phyloP scores from a whole-genome alignment of 2,797 vertebrate genomes.

The Hozukius guyotensis region DNA sequence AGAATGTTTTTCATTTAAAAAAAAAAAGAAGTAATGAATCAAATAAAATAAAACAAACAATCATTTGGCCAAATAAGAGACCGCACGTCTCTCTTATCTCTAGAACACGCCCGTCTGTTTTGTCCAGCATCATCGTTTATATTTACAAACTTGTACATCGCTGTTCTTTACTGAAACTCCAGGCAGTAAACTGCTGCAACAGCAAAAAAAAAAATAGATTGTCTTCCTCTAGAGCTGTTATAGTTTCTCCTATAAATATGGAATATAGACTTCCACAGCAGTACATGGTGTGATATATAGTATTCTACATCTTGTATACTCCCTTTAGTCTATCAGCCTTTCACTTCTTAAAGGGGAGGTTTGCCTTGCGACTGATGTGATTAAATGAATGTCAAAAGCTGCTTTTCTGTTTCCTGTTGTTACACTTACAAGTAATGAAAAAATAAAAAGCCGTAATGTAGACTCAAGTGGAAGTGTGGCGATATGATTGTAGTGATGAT shows the following conservation, averaged over 20 bases:
- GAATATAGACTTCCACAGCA: slow-evolving; percentile 37
- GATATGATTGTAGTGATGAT: background rate
- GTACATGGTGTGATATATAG: slow-evolving; percentile 11
- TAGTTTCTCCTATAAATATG: slow-evolving; percentile 47
- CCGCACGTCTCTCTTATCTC: background rate
- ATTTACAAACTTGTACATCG: slow-evolving; percentile 85
- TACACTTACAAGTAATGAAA: slow-evolving; percentile 60
- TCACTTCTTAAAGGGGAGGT: slow-evolving; percentile 67
- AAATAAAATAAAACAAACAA: slow-evolving; percentile 52
- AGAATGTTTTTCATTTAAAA: slow-evolving; percentile 15
- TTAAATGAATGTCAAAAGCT: slow-evolving; percentile 72
- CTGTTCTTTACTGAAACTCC: slow-evolving; percentile 41
- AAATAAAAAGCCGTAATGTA: slow-evolving; percentile 76
- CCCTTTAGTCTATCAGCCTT: slow-evolving; percentile 68
- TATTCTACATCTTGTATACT: slow-evolving; percentile 28
- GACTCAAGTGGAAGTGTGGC: slow-evolving; percentile 33
- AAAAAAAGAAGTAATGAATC: background rate
- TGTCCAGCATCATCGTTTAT: slow-evolving; percentile 70
- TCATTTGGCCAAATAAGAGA: slow-evolving; percentile 53
- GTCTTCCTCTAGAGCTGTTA: slow-evolving; percentile 29
- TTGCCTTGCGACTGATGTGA: slow-evolving; percentile 67
- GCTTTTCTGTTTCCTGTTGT: slow-evolving; percentile 32
- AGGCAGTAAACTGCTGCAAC: slow-evolving; percentile 15
- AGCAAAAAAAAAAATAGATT: slow-evolving; percentile 15
- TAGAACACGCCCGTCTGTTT: slow-evolving; percentile 3